Evolutionary conservation across 2,113 vertebrate genomes (phyloP), one percentile per base, ranked within the genome.

Genomic region (Gallinago media): DNA sequence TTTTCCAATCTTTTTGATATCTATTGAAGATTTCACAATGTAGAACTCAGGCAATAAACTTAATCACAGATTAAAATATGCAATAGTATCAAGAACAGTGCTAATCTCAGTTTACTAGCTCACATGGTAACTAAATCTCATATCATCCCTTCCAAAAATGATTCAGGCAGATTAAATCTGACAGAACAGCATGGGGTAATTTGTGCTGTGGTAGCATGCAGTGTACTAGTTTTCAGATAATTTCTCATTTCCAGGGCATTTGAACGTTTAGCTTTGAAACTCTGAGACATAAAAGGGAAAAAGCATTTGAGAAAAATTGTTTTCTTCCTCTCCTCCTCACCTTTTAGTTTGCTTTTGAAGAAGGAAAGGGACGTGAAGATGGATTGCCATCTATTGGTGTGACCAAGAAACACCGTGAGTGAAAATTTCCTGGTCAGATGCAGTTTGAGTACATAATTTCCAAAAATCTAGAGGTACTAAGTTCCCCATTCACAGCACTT

Each of bases 311-410:
- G 85, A 89, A 89, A 96, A 96, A 78, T 68, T 91, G 90, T 88
- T 95, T 96, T 94, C 81, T 83, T 72, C 78, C 85, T 92, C 94
- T 84, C 76, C 52, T 65, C 31, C 50, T 92, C 95, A 89, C 56
- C 68, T 95, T 88, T 92, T 47, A 44, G 26, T 4, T 81, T 52
- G 21, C 68, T 90, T 86, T 23, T 84, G 75, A 77, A 84, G 65
- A 90, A 36, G 29, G 0, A 1, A 71, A 70, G 54, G 22, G 85
- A 90, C 0, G 0, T 93, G 96, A 96, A 89, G 86, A 91, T 0
- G 0, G 74, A 97, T 89, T 97, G 98, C 98, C 98, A 98, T 95
- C 98, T 98, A 97, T 94, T 95, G 98, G 97, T 88, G 26, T 3
- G 14, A 46, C 8, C 22, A 56, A 71, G 95, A 58, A 85, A 96